Evolutionary conservation across 37 sponge, comb jelly and placozoan species (phyloP), one percentile per base, ranked within the genome.

Genomic region (Amphimedon queenslandica): DNA sequence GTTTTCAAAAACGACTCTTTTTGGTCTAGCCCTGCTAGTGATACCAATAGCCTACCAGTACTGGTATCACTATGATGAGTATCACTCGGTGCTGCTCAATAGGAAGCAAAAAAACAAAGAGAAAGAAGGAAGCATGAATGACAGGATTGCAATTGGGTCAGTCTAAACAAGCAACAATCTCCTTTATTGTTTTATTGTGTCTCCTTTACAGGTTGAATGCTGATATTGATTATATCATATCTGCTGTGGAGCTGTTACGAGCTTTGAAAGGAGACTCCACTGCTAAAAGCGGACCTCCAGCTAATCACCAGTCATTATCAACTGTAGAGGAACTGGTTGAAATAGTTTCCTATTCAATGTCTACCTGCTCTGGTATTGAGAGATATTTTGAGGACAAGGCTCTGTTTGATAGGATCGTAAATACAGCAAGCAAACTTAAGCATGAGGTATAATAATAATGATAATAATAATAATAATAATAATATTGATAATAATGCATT

Each of bases 221-320:
- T 30, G 91, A 94, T 53, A 24, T 94, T 43, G 95, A 94, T 37
- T 58, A 90, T 34, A 90, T 94, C 29, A 75, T 94, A 24, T 87
- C 93, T 6, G 95, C 89, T 13, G 34, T 64, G 20, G 57, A 63
- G 13, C 85, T 94, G 33, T 47, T 94, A 42, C 33, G 55, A 16
- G 66, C 42, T 2, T 74, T 94, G 55, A 47, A 47, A 47, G 53
- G 13, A 47, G 13, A 8, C 13, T 13, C 53, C 13, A 60, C 67
- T 39, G 70, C 40, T 6, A 47, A 60, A 1, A 61, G 75, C 1
- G 70, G 72, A 38, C 31, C 47, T 1, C 65, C 84, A 3, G 53
- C 24, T 0, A 77, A 88, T 36, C 90, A 85, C 66, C 42, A 73
- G 24, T 42, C 61, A 0, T 55, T 93, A 29, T 37, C 63, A 27